These are phyloP conservation scores for Sylvilagus bachmani DNA, from an alignment of 2,113 vertebrate genomes.

Conservation along the genomic window DNA sequence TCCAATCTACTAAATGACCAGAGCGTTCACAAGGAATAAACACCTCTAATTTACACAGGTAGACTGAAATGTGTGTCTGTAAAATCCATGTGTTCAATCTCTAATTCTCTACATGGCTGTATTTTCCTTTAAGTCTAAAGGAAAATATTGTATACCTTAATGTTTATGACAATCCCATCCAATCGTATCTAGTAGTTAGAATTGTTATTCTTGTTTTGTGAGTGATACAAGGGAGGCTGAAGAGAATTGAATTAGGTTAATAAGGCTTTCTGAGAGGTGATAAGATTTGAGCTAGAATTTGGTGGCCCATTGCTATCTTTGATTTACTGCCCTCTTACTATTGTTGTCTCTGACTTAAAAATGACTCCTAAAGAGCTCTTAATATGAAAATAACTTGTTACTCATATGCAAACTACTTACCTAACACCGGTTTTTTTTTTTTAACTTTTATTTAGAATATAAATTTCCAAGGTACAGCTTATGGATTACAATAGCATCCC, in stretches of 20 bases:
- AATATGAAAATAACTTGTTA: background rate
- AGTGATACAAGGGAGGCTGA: background rate
- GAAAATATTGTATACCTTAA: background rate
- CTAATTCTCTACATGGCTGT: no score
- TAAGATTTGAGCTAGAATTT: background rate
- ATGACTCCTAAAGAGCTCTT: background rate
- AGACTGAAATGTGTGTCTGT: no score
- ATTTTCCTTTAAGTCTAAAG: background rate
- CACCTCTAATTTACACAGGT: no score
- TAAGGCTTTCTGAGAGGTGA: background rate
- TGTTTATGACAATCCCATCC: background rate
- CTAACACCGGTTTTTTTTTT: background rate
- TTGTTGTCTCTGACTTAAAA: background rate
- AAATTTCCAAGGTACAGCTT: no score
- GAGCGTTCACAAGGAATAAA: no score
- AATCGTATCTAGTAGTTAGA: background rate
- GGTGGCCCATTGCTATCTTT: background rate
- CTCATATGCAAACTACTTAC: background rate
- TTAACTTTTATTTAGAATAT: no score
- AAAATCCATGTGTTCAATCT: no score
- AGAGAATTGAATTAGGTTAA: background rate
- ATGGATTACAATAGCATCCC: no score
- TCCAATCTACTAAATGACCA: no score
- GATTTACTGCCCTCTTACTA: no score
- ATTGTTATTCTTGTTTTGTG: background rate